Evolutionary conservation across 2,113 vertebrate genomes (phyloP), one percentile per base, ranked within the genome.

Genomic region (Leptocoma aspasia): DNA sequence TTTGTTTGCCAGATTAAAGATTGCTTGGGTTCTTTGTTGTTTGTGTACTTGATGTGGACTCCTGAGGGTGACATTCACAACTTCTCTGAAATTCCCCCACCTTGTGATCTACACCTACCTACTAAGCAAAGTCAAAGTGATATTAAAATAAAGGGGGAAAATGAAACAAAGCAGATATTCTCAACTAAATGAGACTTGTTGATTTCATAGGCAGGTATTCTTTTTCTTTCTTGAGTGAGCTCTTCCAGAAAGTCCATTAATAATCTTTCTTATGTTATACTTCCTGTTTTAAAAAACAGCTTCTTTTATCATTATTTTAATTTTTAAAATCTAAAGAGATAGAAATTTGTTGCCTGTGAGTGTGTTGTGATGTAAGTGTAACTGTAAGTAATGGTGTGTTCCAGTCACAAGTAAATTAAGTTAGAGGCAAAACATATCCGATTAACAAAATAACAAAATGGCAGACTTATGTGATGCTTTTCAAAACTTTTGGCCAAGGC

Each of bases 1-100:
- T 96, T 88, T 88, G 31, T 88, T 49, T 72, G n/a, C 8, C 76
- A 93, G 54, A 87, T 82, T 90, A 90, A 94, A 90, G 65, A 56
- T n/a, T 60, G 12, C 7, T 60, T 44, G 17, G 7, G 11, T 17
- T 85, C 45, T 95, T 95, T 96, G 41, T 73, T 91, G 45, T 87
- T 41, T 64, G 4, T 80, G 12, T 82, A 71, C 61, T 87, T 85
- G 45, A 47, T 88, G 31, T 85, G 50, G 45, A 57, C 63, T 85
- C 78, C 82, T 60, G 23, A 82, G 49, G 66, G 28, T 79, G 44
- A 15, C 69, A 72, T 69, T 94, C 57, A 84, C 81, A 81, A 31
- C 12, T 76, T 64, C 56, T 52, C 23, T 69, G 60, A 92, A 93
- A 76, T 59, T 17, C 84, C 14, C 12, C 15, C n/a, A 44, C 22